These are phyloP conservation scores for Aphelinus atriplicis DNA, from an alignment of 1,140 invertebrate genomes.

Conservation along the genomic window DNA sequence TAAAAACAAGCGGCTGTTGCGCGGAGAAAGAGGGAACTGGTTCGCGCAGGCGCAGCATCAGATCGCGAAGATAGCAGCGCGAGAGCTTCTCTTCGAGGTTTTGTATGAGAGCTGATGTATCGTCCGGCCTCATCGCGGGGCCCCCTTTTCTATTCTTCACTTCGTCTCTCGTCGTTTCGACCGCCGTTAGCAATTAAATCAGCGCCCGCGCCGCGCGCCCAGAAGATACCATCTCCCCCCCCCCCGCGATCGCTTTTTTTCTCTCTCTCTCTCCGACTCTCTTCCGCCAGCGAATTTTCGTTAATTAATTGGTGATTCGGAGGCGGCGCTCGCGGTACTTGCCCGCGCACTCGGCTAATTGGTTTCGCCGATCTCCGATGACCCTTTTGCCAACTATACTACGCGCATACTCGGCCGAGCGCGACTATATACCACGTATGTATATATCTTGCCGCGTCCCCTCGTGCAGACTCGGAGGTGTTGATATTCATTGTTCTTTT, in stretches of 20 bases:
- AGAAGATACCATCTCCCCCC: too few species aligned
- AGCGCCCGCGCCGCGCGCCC: conserved; percentile 38
- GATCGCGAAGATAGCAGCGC: conserved; percentile 61
- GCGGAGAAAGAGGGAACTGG: conserved; percentile 50
- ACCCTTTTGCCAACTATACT: too few species aligned
- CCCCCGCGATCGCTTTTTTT: background rate
- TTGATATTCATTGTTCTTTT: too few species aligned
- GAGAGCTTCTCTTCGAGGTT: conserved; percentile 38
- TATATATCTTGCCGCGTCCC: background rate
- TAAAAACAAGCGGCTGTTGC: conserved; percentile 4
- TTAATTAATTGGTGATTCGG: conserved; percentile 14
- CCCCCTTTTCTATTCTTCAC: conserved; percentile 62
- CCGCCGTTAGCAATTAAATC: conserved; percentile 53
- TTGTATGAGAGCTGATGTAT: conserved; percentile 58
- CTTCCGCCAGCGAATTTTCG: conserved; percentile 19
- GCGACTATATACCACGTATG: background rate
- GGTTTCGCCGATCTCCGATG: too few species aligned
- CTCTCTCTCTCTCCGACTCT: background rate
- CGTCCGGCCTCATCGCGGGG: conserved; percentile 59
- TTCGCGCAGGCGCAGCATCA: conserved; percentile 58
- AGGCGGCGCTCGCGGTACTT: too few species aligned
- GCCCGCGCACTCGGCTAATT: too few species aligned
- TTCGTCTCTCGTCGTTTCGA: conserved; percentile 55
- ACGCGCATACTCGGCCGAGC: background rate
- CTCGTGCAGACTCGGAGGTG: background rate